Percentiles rank a stretch among this genome's conserved stretches.
Conservation (phyloP, 2,797 vertebrate genomes). For the Melanotaenia nigrans region DNA sequence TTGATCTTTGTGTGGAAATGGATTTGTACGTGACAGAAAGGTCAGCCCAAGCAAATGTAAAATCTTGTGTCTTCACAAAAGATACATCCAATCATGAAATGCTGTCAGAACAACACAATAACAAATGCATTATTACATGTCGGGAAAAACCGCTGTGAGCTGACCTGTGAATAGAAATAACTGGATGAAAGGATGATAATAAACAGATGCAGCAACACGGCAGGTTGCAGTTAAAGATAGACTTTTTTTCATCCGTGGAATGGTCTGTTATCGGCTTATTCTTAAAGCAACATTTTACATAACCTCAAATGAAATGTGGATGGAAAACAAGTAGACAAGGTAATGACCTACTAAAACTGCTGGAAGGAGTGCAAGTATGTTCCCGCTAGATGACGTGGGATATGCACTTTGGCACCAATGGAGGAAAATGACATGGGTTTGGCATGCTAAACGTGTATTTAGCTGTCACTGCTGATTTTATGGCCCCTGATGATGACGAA, state of each 20-base stretch:
- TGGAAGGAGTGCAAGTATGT: slow-evolving; percentile 55
- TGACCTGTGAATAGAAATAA: slow-evolving; percentile 32
- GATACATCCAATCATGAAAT: slow-evolving; percentile 33
- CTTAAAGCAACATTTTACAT: slow-evolving; percentile 52
- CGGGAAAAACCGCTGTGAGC: slow-evolving; percentile 7
- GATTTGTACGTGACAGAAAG: slow-evolving; percentile 54
- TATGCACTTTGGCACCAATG: slow-evolving; percentile 52
- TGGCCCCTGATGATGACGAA: slow-evolving; percentile 66
- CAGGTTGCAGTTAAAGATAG: slow-evolving; percentile 29
- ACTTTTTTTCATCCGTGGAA: slow-evolving; percentile 26
- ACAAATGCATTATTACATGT: slow-evolving; percentile 28
- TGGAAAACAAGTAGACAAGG: slow-evolving; percentile 51
- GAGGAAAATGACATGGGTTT: slow-evolving; percentile 64
- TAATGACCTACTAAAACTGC: slow-evolving; percentile 60
- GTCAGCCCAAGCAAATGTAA: slow-evolving; percentile 45
- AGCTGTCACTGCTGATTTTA: slow-evolving; percentile 74
- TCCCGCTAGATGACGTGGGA: slow-evolving; percentile 52
- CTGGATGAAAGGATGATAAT: slow-evolving; percentile 20
- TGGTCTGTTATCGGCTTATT: slow-evolving; percentile 31
- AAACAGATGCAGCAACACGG: slow-evolving; percentile 13
- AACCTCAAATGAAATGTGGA: slow-evolving; percentile 47
- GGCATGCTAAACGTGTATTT: slow-evolving; percentile 61
- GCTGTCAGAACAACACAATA: slow-evolving; percentile 21
- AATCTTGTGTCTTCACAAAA: slow-evolving; percentile 35
- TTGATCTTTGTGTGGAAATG: slow-evolving; percentile 48